phyloP scores from a whole-genome alignment of 2,797 vertebrate species.

The Halcyon smyrnensis region DNA sequence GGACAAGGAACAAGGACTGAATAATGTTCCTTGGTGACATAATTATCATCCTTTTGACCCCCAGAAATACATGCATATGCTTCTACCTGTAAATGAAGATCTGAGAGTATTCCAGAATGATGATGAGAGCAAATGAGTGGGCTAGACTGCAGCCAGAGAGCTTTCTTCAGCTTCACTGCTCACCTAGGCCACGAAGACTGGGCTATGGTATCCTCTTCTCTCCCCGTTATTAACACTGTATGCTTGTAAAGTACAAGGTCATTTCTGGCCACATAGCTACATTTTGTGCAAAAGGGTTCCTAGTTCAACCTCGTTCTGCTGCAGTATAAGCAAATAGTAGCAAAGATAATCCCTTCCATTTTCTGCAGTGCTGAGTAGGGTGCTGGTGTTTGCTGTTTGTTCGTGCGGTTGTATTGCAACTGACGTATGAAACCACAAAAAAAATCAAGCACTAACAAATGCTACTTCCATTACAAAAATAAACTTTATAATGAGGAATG shows the following conservation, averaged over 20 bases:
- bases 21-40: neutral
- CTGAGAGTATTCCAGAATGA: neutral
- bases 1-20: neutral
- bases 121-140: neutral
- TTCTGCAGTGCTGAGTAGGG: neutral
- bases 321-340: neutral
- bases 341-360: neutral
- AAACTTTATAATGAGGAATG: neutral
- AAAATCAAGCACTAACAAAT: neutral
- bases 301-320: neutral
- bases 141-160: neutral
- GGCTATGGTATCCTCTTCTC: neutral
- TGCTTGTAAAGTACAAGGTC: accelerated
- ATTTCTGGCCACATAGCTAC: neutral
- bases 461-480: neutral
- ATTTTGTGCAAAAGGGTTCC: neutral
- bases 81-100: neutral
- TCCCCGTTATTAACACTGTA: neutral
- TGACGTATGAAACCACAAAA: accelerated
- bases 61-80: accelerated
- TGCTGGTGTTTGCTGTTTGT: neutral
- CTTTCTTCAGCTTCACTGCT: neutral
- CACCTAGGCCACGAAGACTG: neutral
- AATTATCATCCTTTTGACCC: neutral
- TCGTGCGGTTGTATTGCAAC: neutral